These are phyloP conservation scores for Euzetes globulus DNA, from an alignment of 2,888 invertebrate genomes.

Conservation along the genomic window DNA sequence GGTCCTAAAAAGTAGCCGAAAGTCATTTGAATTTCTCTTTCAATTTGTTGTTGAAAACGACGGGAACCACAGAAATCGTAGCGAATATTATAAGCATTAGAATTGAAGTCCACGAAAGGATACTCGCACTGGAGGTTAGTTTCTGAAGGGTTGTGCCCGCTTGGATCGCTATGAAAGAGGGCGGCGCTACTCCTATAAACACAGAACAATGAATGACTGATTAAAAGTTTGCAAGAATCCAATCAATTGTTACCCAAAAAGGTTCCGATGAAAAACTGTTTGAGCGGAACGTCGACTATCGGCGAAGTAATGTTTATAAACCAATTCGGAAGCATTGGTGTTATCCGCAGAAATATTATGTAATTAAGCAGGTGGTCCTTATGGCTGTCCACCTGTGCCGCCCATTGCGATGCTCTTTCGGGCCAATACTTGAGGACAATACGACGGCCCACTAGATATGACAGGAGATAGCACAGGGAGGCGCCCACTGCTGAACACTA, in stretches of 20 bases:
- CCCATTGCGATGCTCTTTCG: constrained; percentile 75
- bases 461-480: constrained; percentile 85
- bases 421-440: constrained; percentile 82
- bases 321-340: constrained; percentile 98
- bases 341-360: constrained; percentile 91
- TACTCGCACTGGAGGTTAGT: constrained; percentile 75
- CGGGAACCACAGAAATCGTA: constrained; percentile 73
- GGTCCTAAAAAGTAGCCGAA: background rate
- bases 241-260: constrained; percentile 62
- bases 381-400: constrained; percentile 63
- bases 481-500: constrained; percentile 91
- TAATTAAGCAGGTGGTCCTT: constrained; percentile 84
- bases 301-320: constrained; percentile 95
- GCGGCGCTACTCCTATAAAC: constrained; percentile 77
- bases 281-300: constrained; percentile 86
- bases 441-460: constrained; percentile 76
- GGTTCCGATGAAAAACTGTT: constrained; percentile 88
- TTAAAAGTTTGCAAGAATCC: background rate
- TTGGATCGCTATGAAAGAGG: constrained; percentile 94
- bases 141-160: constrained; percentile 92
- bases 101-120: constrained; percentile 74
- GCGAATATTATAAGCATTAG: constrained; percentile 69
- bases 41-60: constrained; percentile 71
- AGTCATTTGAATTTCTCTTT: constrained; percentile 64
- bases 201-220: background rate